These are phyloP conservation scores for Pelvicachromis taeniatus DNA, from an alignment of 2,113 vertebrate species.

Conservation along the genomic window DNA sequence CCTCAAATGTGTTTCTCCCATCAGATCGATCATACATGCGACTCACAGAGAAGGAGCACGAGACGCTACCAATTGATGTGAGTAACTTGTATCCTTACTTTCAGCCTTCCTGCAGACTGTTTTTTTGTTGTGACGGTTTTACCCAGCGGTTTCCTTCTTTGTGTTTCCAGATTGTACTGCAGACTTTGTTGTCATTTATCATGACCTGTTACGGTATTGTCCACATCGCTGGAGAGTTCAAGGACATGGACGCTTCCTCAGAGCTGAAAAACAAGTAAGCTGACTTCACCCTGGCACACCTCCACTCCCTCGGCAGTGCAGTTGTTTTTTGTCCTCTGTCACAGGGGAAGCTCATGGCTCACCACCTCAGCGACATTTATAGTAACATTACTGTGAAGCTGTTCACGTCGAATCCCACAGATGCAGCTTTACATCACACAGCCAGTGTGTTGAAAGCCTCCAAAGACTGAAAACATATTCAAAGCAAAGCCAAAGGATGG, in stretches of 20 bases:
- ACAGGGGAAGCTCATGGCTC: neutral
- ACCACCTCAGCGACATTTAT: neutral
- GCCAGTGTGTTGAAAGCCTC: neutral
- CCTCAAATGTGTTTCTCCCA: neutral
- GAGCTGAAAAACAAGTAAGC: slow-evolving; percentile 96
- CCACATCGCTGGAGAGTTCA: slow-evolving; percentile 92
- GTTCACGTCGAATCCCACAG: neutral
- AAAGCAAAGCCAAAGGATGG: neutral
- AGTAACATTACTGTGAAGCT: neutral
- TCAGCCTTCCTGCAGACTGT: neutral
- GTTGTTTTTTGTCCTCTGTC: neutral
- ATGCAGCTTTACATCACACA: neutral
- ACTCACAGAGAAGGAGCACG: slow-evolving; percentile 95
- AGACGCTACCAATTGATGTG: slow-evolving; percentile 94
- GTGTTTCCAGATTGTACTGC: slow-evolving; percentile 87
- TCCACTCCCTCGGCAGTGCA: neutral
- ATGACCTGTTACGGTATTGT: slow-evolving; percentile 96
- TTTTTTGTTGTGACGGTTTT: neutral
- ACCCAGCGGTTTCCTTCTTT: neutral
- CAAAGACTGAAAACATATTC: neutral
- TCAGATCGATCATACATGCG: slow-evolving; percentile 93
- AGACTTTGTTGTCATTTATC: slow-evolving; percentile 92
- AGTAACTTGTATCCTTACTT: slow-evolving; percentile 55
- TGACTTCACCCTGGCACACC: neutral
- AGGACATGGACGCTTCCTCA: slow-evolving; percentile 96